These are phyloP conservation scores for Rhynchopsitta pachyrhyncha DNA, from an alignment of 2,113 vertebrate genomes.

Conservation along the genomic window DNA sequence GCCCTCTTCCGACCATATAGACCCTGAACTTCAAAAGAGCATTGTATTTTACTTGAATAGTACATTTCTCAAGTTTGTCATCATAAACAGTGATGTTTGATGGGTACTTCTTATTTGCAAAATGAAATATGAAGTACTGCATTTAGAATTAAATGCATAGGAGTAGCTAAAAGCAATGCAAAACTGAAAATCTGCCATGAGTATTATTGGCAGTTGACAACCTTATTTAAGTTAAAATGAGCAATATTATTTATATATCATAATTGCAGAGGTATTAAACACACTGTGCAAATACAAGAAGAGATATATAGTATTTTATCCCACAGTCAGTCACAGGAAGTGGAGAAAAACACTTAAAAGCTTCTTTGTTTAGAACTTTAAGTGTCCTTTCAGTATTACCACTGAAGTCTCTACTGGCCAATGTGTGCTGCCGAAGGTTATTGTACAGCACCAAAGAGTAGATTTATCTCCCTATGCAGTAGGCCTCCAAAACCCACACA, in stretches of 20 bases:
- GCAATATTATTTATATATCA: neutral
- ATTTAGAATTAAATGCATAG: neutral
- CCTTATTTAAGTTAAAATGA: neutral
- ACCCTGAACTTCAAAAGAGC: neutral
- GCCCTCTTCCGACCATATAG: neutral
- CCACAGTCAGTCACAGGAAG: neutral
- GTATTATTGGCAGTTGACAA: neutral
- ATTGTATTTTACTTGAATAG: neutral
- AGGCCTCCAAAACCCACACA: neutral
- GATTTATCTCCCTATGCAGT: neutral
- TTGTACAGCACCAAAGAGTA: neutral
- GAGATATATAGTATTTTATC: neutral
- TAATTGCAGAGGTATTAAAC: neutral
- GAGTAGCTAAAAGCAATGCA: neutral
- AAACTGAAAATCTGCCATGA: neutral
- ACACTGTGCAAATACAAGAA: neutral
- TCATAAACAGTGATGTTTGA: neutral
- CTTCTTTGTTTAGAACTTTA: neutral
- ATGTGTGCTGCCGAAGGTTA: neutral
- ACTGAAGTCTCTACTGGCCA: neutral
- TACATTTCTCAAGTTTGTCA: neutral
- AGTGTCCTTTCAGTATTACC: neutral
- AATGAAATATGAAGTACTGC: neutral
- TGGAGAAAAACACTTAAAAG: neutral
- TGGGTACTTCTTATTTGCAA: neutral